Evolutionary conservation across 2,888 invertebrate species (phyloP).

Genomic region (Carpatolechia fugitivella): DNA sequence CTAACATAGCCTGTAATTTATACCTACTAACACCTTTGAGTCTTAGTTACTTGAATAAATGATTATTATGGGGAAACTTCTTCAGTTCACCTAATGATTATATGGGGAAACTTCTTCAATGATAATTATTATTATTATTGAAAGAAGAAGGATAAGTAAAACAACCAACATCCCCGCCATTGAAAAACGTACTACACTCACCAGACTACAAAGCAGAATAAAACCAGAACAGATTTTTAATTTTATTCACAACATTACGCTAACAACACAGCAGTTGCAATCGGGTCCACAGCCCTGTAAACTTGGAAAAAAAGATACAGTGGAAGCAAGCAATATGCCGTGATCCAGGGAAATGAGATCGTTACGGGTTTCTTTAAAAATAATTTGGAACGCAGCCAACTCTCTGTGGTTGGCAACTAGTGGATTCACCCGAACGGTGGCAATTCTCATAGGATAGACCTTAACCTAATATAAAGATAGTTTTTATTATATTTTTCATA

Average conservation of each 20-base stretch:
- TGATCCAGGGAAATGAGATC: constrained; percentile 55
- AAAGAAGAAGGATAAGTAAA: too few relatives aligned
- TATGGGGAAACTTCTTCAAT: too few relatives aligned
- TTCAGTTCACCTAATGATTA: too few relatives aligned
- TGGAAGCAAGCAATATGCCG: constrained; percentile 35
- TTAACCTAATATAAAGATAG: too few relatives aligned
- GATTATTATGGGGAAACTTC: too few relatives aligned
- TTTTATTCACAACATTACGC: constrained; percentile 7
- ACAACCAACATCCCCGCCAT: too few relatives aligned
- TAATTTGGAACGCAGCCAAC: constrained; percentile 69
- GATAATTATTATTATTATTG: too few relatives aligned
- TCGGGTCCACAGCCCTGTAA: constrained; percentile 20
- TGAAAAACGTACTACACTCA: background rate
- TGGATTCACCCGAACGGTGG: constrained; percentile 56
- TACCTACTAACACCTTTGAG: too few relatives aligned
- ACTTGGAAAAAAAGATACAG: constrained; percentile 33
- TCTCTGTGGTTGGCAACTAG: constrained; percentile 61
- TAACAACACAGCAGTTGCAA: constrained; percentile 9
- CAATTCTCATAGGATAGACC: background rate
- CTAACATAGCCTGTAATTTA: too few relatives aligned
- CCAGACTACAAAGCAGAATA: background rate
- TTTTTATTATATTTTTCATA: too few relatives aligned
- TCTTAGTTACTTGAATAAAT: too few relatives aligned
- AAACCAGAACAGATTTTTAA: background rate
- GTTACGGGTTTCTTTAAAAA: constrained; percentile 67